Evolutionary conservation across 1,140 invertebrate genomes (phyloP).

Genomic region (Muscidifurax raptorellus): DNA sequence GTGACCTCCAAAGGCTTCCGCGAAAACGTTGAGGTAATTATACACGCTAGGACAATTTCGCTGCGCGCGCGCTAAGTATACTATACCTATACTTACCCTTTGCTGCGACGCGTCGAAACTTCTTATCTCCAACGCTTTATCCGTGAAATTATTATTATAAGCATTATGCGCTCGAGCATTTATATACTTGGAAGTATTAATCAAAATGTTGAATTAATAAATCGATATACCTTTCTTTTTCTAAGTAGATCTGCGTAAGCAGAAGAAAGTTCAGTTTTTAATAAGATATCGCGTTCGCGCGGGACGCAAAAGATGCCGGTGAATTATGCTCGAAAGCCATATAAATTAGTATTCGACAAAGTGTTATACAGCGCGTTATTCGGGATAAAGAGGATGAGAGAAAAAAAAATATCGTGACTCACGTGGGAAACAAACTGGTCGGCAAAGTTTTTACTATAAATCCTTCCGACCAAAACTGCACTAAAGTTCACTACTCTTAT

Average conservation of each 20-base stretch:
- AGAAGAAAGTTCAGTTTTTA: too few relatives aligned
- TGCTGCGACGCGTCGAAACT: neutral
- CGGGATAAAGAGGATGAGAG: too few relatives aligned
- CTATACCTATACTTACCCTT: neutral
- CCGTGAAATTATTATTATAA: neutral
- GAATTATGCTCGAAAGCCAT: neutral
- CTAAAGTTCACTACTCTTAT: neutral
- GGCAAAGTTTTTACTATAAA: neutral
- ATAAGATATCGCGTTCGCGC: too few relatives aligned
- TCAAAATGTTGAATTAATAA: too few relatives aligned
- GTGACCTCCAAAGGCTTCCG: slow-evolving; percentile 7
- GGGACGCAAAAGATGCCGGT: too few relatives aligned
- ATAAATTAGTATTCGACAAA: neutral
- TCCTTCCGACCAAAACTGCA: neutral
- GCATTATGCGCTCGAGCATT: neutral
- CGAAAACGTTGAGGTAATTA: neutral
- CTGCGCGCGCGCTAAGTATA: neutral
- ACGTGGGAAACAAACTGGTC: neutral
- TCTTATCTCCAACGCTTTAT: neutral
- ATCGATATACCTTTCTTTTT: too few relatives aligned
- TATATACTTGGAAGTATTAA: too few relatives aligned
- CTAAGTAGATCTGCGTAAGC: too few relatives aligned
- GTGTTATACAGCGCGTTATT: neutral
- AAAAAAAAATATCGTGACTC: neutral
- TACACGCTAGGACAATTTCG: slow-evolving; percentile 10